Conservation (phyloP, 1,140 invertebrate genomes). For the Aphis craccivora region DNA sequence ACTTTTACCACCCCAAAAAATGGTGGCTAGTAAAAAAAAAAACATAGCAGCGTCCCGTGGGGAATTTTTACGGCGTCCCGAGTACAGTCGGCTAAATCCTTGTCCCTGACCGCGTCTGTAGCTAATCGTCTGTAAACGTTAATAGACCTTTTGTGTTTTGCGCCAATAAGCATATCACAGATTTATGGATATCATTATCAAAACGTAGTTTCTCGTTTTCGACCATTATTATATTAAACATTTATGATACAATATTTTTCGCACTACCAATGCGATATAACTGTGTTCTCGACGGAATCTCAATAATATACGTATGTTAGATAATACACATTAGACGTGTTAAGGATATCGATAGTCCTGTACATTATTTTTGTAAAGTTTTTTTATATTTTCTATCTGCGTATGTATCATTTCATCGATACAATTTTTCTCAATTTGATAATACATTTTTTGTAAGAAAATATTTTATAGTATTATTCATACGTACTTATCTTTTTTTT, state of each 20-base stretch:
- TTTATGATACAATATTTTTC: background rate
- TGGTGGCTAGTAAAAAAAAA: background rate
- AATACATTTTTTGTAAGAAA: background rate
- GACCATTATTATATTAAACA: background rate
- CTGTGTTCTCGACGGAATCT: background rate
- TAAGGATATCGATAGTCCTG: background rate
- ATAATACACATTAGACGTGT: no score
- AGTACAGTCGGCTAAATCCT: background rate
- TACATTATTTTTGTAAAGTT: background rate
- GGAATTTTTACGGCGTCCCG: background rate
- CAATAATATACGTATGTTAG: background rate
- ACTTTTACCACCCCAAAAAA: background rate
- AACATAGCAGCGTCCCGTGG: background rate
- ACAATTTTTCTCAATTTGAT: background rate
- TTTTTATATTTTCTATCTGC: background rate
- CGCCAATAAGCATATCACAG: background rate
- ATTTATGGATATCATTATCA: background rate
- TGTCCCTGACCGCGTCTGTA: background rate
- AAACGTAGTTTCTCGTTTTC: background rate
- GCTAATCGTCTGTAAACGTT: constrained; percentile 26
- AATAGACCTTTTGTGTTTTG: constrained; percentile 27
- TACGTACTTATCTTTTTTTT: background rate
- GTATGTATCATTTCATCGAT: background rate
- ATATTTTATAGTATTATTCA: background rate
- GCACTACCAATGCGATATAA: background rate